Evolutionary conservation across 2,797 vertebrate genomes (phyloP).

Genomic region (Cyclopterus lumpus): DNA sequence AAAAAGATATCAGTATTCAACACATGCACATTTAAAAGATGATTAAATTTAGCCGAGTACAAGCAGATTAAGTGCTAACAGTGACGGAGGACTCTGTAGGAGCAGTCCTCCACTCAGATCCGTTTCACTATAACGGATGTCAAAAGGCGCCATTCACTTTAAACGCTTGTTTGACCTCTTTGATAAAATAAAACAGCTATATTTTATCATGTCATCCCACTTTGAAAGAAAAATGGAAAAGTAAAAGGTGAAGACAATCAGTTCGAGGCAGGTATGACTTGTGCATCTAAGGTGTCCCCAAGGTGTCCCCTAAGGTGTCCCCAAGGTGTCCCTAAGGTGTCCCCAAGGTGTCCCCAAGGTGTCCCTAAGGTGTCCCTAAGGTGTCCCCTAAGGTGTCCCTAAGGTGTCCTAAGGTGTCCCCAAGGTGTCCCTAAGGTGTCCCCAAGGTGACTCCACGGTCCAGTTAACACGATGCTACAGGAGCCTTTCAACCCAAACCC

Average conservation of each 20-base stretch:
- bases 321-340: too few species aligned
- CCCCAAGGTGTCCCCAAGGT: too few species aligned
- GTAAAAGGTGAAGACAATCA: conserved; percentile 3
- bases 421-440: too few species aligned
- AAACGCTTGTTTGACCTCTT: conserved; percentile 19
- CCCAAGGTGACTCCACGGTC: too few species aligned
- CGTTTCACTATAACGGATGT: conserved; percentile 1
- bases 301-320: too few species aligned
- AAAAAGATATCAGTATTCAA: conserved; percentile 47
- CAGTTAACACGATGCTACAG: background rate
- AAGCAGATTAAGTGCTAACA: conserved; percentile 26
- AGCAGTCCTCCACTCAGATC: conserved; percentile 18
- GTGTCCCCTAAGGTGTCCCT: too few species aligned
- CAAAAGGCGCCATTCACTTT: background rate
- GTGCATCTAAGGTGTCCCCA: conserved; percentile 1
- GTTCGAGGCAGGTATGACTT: background rate
- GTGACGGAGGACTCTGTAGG: background rate
- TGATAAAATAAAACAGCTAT: background rate
- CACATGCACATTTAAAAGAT: conserved; percentile 37
- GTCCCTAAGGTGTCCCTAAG: too few species aligned
- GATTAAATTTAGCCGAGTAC: conserved; percentile 22
- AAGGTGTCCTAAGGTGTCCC: too few species aligned
- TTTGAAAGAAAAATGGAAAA: background rate
- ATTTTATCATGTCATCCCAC: background rate
- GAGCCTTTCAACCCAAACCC: background rate